phyloP scores from a whole-genome alignment of 2,888 invertebrate species.

The Chaetogeoica ovagalla region DNA sequence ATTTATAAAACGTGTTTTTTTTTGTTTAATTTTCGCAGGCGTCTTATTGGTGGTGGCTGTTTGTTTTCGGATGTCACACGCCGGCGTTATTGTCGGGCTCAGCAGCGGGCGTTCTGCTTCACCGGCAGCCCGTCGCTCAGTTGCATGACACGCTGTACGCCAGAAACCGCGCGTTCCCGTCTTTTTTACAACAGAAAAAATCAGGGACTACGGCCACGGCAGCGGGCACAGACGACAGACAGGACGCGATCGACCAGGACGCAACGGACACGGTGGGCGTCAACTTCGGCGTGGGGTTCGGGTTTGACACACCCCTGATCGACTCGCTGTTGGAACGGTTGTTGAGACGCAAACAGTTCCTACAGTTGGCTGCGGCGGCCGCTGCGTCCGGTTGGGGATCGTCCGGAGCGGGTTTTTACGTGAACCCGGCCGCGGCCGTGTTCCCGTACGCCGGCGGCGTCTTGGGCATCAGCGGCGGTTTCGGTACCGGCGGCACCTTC shows the following conservation, averaged over 20 bases:
- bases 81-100: not conserved
- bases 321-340: conserved; percentile 21
- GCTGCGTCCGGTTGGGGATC: not conserved
- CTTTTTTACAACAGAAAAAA: not conserved
- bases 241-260: conserved; percentile 14
- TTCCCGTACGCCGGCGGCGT: conserved; percentile 29
- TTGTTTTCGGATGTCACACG: not conserved
- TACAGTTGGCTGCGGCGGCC: conserved; percentile 23
- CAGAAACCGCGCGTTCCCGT: not conserved
- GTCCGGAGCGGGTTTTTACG: not conserved
- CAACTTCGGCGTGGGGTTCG: conserved; percentile 31
- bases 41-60: conserved; percentile 5
- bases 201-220: not conserved
- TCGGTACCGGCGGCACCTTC: not conserved
- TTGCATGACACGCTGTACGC: not conserved
- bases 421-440: not conserved
- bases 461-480: not conserved
- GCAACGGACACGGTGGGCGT: conserved; percentile 18
- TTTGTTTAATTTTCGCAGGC: conserved; percentile 1
- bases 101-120: not conserved
- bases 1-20: not conserved
- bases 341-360: conserved; percentile 31
- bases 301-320: conserved; percentile 34
- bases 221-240: not conserved
- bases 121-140: conserved; percentile 2